These are phyloP conservation scores for Podarcis lilfordi DNA, from an alignment of 2,797 vertebrate species.

Conservation along the genomic window DNA sequence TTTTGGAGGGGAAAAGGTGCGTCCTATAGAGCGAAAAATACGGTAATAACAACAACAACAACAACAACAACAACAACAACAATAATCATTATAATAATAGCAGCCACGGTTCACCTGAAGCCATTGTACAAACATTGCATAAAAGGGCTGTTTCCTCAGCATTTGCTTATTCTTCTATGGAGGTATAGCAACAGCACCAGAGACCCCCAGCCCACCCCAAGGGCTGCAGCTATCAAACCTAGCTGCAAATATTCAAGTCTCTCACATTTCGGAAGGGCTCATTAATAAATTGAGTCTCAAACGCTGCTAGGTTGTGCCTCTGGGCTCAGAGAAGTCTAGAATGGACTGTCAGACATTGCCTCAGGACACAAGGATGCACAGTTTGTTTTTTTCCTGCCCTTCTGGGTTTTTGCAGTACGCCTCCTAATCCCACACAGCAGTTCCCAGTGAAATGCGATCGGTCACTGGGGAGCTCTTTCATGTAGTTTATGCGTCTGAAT, in stretches of 20 bases:
- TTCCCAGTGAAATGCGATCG: slow-evolving; percentile 53
- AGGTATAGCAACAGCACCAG: slow-evolving; percentile 61
- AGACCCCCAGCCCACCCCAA: neutral
- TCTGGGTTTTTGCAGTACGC: slow-evolving; percentile 37
- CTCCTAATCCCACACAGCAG: slow-evolving; percentile 48
- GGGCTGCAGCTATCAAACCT: slow-evolving; percentile 35
- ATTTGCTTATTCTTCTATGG: slow-evolving; percentile 49
- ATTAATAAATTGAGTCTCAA: neutral
- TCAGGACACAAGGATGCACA: slow-evolving; percentile 60
- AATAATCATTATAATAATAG: too few relatives aligned
- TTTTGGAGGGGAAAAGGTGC: too few relatives aligned
- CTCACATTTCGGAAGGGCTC: neutral
- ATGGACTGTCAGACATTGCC: slow-evolving; percentile 64
- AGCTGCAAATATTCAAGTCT: slow-evolving; percentile 32
- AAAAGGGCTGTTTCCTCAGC: slow-evolving; percentile 22
- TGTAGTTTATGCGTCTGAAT: slow-evolving; percentile 26
- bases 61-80: too few relatives aligned
- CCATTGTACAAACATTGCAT: slow-evolving; percentile 6
- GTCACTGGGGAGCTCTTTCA: slow-evolving; percentile 48
- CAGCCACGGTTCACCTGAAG: neutral
- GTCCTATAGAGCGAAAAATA: too few relatives aligned
- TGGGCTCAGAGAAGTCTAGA: slow-evolving; percentile 26
- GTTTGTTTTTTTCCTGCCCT: slow-evolving; percentile 46
- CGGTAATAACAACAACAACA: too few relatives aligned
- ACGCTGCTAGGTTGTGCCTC: neutral